phyloP scores from a whole-genome alignment of 64 coral and sea anemone genomes.

The Porites lutea region DNA sequence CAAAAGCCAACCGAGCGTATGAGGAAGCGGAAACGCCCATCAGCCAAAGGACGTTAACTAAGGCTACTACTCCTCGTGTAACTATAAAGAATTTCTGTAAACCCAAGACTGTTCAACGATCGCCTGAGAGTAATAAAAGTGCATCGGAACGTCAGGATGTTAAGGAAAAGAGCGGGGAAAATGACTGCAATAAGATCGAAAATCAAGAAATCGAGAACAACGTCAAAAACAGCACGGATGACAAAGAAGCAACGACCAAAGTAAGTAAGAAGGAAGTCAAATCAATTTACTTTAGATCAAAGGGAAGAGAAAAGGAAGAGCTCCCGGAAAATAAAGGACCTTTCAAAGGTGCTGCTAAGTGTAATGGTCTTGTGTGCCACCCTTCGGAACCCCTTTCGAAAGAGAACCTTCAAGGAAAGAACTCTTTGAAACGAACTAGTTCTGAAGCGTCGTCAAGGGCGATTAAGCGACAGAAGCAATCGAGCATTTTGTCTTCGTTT shows the following conservation, averaged over 20 bases:
- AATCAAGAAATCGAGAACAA: not conserved
- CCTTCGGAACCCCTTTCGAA: not conserved
- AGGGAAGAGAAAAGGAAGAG: not conserved
- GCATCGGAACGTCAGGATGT: not conserved
- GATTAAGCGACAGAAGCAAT: conserved; percentile 78
- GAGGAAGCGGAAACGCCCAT: conserved; percentile 73
- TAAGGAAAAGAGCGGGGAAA: not conserved
- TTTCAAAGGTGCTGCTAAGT: not conserved
- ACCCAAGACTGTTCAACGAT: conserved; percentile 26
- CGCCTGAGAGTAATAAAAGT: not conserved
- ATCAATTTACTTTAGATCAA: conserved; percentile 8
- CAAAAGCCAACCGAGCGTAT: conserved; percentile 39
- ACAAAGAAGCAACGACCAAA: not conserved
- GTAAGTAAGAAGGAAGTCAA: not conserved
- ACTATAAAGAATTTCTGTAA: conserved; percentile 95
- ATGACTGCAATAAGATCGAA: not conserved
- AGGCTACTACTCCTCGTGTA: conserved; percentile 79
- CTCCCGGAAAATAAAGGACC: not conserved
- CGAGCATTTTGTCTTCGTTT: conserved; percentile 83
- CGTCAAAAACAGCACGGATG: too few species aligned
- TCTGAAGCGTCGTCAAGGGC: conserved; percentile 19
- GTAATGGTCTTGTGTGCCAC: not conserved
- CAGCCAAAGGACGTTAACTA: conserved; percentile 78
- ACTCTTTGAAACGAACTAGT: conserved; percentile 60
- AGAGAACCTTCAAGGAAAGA: conserved; percentile 24